Evolutionary conservation across 2,113 vertebrate genomes (phyloP), one percentile per base, ranked within the genome.

Genomic region (Callocephalon fimbriatum): DNA sequence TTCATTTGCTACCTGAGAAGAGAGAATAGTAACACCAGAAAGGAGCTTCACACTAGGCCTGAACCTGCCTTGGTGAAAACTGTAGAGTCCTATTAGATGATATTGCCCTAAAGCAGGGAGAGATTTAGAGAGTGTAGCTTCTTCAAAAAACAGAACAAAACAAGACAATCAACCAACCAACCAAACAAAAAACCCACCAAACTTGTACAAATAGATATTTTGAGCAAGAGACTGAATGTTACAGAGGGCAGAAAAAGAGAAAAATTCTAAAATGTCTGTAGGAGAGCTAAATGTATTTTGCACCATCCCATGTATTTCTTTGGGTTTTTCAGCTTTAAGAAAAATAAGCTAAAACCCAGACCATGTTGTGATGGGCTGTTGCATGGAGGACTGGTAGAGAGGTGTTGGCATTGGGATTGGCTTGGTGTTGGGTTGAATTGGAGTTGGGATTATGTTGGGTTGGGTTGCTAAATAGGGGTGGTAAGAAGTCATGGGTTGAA

Each of bases 281-380:
- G 50, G 18, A 62, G 29, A 80, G 35, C 27, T 50, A n/a, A 14
- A n/a, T 29, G 29, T 12, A 1, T 37, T 45, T 75, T 23, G 4
- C 16, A 4, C 32, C 5, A 15, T 19, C 45, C 7, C 42, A 19
- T 3, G 6, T 35, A 0, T 54, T 70, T 50, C 44, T 17, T 6
- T 13, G 31, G 10, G 11, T 6, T 80, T 92, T 29, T 18, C 50
- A 77, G 65, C 59, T 70, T 73, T 47, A 12, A 27, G 59, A 65
- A 50, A 58, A 68, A 3, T 0, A 3, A 23, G 42, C 51, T 40
- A 9, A 27, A 58, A 37, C 5, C 6, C 77, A 53, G 63, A 21
- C n/a, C 9, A 1, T 1, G 29, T 40, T 0, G 0, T 4, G 54
- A 8, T 6, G 38, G 47, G n/a, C 35, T 71, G 29, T 4, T 8